These are phyloP conservation scores for Proisotoma minuta DNA, from an alignment of 2,888 invertebrate species.

Conservation along the genomic window DNA sequence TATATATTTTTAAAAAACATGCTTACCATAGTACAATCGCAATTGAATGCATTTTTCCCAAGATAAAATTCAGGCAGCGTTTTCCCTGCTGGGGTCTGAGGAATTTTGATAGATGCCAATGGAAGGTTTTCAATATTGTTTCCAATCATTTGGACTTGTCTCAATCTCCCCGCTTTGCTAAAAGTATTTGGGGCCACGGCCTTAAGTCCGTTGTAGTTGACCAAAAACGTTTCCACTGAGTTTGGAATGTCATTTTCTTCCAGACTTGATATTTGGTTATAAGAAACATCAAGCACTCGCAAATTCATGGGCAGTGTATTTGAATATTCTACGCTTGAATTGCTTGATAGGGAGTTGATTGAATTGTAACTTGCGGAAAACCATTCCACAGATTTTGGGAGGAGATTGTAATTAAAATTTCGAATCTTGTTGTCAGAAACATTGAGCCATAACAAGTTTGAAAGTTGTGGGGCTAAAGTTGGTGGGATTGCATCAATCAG, in stretches of 20 bases:
- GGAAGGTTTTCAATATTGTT: constrained; percentile 79
- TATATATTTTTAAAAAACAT: no score
- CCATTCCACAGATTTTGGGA: constrained; percentile 78
- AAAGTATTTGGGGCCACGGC: constrained; percentile 79
- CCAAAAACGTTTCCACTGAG: constrained; percentile 79
- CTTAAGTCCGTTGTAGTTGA: constrained; percentile 76
- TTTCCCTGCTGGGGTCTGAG: constrained; percentile 67
- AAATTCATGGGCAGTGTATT: constrained; percentile 51
- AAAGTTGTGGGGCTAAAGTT: constrained; percentile 53
- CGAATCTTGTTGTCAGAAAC: constrained; percentile 83
- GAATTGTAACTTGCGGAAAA: constrained; percentile 83
- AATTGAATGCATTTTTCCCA: constrained; percentile 88
- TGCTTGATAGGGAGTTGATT: constrained; percentile 62
- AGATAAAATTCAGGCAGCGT: constrained; percentile 82
- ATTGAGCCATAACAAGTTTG: constrained; percentile 82
- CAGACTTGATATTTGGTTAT: constrained; percentile 79
- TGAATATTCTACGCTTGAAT: not conserved
- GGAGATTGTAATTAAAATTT: constrained; percentile 77
- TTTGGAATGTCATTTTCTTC: constrained; percentile 78
- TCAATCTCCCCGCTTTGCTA: constrained; percentile 74
- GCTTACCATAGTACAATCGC: constrained; percentile 93
- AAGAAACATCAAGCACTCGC: constrained; percentile 69
- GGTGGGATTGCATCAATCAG: constrained; percentile 21
- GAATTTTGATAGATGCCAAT: constrained; percentile 67
- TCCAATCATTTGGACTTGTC: constrained; percentile 83